Base-by-base conservation (phyloP, 1,140 invertebrate species). In the Agrilus planipennis region DNA sequence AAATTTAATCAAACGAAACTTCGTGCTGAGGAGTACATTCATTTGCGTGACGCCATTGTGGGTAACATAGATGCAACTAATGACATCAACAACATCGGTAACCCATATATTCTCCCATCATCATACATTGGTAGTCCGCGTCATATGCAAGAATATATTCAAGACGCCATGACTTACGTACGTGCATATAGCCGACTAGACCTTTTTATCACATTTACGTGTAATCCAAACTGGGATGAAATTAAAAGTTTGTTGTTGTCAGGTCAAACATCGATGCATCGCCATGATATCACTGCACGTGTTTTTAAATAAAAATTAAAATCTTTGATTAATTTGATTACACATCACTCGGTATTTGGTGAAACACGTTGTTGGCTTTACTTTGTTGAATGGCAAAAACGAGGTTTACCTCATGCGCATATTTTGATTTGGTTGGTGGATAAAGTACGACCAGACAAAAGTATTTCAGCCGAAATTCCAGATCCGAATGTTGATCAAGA, bases 381-480 rank as follows among this genome's bases (percentile, higher is more conserved):
- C 49, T 55, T 57, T 7, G 42, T 72, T 28, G 70, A 76, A 52
- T 74, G 62, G 57, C 68, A 73, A 41, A 55, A 53, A 20, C 17
- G 58, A 50, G 58, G 60, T 64, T 56, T 49, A 34, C 57, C 58
- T 23, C 71, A 74, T 63, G 57, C 54, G 4, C 70, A 60, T 45
- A 56, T 60, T 37, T 40, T 69, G 0, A 30, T 71, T 7, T 70
- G 57, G 60, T 51, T 65, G 41, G 39, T 52, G 10, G 41, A 61
- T 2, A 60, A 55, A 47, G 59, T 65, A 38, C 41, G 21, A 14
- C 53, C 61, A 22, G 64, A 72, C 55, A 38, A 52, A 11, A 52
- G 68, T 16, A 65, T 72, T 47, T 67, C 44, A 40, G 68, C 67
- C 15, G 69, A 74, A 56, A 61, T 75, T 43, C 67, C 70, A 5